A percentile compares a stretch with the other conserved stretches of the same genome.
Conservation (phyloP, 2,888 invertebrate genomes). For the Trichopoda pennipes region DNA sequence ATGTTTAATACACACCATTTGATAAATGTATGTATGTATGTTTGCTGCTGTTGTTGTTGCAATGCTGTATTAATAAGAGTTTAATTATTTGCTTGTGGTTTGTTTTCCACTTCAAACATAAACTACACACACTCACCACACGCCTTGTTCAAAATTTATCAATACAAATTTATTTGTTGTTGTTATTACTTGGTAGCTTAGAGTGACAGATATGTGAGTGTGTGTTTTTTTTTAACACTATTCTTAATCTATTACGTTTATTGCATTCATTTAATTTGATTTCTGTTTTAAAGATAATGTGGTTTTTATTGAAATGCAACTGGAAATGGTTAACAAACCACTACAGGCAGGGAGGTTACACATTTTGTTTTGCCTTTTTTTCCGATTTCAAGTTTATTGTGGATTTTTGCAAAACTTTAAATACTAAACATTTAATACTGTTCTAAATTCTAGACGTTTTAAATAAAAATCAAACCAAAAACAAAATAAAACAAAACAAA, state of each 20-base stretch:
- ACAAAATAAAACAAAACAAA: background rate
- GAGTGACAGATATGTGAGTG: conserved; percentile 10
- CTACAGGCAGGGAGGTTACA: conserved; percentile 47
- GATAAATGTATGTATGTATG: background rate
- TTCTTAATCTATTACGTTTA: conserved; percentile 65
- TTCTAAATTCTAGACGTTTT: conserved; percentile 63
- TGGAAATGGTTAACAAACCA: conserved; percentile 59
- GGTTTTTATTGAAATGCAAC: conserved; percentile 66
- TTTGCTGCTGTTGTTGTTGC: background rate
- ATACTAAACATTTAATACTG: conserved; percentile 37
- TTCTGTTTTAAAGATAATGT: conserved; percentile 45
- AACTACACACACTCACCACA: conserved; percentile 47
- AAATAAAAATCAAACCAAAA: conserved; percentile 23
- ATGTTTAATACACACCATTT: conserved; percentile 34
- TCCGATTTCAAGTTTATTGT: conserved; percentile 60
- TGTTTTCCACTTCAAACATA: conserved; percentile 13
- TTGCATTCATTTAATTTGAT: conserved; percentile 54
- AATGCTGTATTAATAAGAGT: background rate
- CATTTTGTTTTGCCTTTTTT: conserved; percentile 13
- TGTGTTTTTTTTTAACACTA: conserved; percentile 38
- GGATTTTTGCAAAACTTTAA: conserved; percentile 16
- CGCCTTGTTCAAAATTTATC: conserved; percentile 24
- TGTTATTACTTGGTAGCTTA: background rate
- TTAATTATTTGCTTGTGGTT: conserved; percentile 32
- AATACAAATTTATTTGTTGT: conserved; percentile 1